Base-by-base conservation (phyloP, 2,888 invertebrate genomes). In the Odontothrips loti region DNA sequence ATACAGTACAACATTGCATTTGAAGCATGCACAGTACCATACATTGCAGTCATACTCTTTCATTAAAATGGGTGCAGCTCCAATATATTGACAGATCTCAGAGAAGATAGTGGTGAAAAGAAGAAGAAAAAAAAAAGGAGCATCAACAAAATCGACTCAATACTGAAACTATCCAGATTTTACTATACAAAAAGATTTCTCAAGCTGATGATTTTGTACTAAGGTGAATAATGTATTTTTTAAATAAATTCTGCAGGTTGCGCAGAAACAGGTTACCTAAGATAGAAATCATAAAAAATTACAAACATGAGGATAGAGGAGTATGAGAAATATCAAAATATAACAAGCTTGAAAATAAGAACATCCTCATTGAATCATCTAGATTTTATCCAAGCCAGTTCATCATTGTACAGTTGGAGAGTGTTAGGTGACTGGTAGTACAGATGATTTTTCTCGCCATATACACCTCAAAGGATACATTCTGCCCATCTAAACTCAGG, bases 231-330 rank as follows among this genome's bases (percentile, higher is more conserved):
- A 75, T 27, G 68, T 75, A 75, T 27, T 75, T 43, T 75, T 75
- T 27, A 75, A 75, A 75, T 23, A 23, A 75, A 27, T 75, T 75
- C 68, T 27, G 27, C 27, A 23, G 23, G 27, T 75, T 75, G 68
- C 23, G 27, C 68, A 27, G 27, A 75, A 27, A 75, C 68, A 75
- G 68, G 68, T 75, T 75, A 75, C 23, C 12, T 75, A 23, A 75
- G 23, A 75, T 75, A 75, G 27, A 75, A 75, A 75, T 75, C 27
- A 75, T 75, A 75, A 75, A 75, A 75, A 75, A 75, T 27, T 75
- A 75, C 27, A 75, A 75, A 75, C 27, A 23, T 27, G 68, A 75
- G 68, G 68, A 75, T 20, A 58, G 58, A 58, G 58, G 17, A 58
- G 58, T 20, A 15, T 75, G 68, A 27, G 12, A 75, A 27, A 75